Base-by-base conservation (phyloP, 1,140 invertebrate species). In the Venustaconcha ellipsiformis region DNA sequence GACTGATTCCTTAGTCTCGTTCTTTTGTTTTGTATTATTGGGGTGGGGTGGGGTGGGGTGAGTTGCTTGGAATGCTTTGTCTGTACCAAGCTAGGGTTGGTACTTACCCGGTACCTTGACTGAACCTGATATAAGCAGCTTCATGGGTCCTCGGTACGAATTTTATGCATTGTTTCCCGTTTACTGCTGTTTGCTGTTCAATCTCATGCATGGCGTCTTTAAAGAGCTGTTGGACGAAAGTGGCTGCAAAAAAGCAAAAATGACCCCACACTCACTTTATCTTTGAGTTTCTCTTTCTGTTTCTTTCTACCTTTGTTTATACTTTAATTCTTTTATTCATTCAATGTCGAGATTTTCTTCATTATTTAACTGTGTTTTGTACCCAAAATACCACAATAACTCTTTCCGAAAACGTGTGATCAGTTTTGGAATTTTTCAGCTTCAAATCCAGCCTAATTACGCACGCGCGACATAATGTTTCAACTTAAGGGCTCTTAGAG, bases 201-300 rank as follows among this genome's bases (percentile, higher is more conserved):
- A 84, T 84, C 73, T 79, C 78, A 1, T 74, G 62, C 83, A 84
- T 84, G 48, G 83, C 81, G 57, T 79, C 70, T 15, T 78, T 63
- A 60, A 84, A 82, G 17, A 82, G 68, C 48, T 74, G 67, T 18
- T 77, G 68, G 12, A 80, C 76, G 14, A 72, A 55, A 18, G 70
- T 37, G 20, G 74, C 69, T 75, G 73, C 66, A 72, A 23, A n/a
- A 20, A 76, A 48, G 26, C 2, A 30, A 30, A 30, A 30, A 66
- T 18, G 63, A 65, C 59, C 14, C 63, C 23, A n/a, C 48, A 62
- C 4, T 3, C n/a, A 26, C 23, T 55, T 37, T 8, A 1, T 14
- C 4, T 1, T 58, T 18, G 5, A 69, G 20, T 57, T 20, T 12
- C 4, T 20, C 14, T 57, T n/a, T 23, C 20, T 58, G 48, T 18